Percentiles rank a stretch among this genome's conserved stretches.
phyloP scores from a whole-genome alignment of 2,888 invertebrate genomes.

The Alentia gelatinosa region DNA sequence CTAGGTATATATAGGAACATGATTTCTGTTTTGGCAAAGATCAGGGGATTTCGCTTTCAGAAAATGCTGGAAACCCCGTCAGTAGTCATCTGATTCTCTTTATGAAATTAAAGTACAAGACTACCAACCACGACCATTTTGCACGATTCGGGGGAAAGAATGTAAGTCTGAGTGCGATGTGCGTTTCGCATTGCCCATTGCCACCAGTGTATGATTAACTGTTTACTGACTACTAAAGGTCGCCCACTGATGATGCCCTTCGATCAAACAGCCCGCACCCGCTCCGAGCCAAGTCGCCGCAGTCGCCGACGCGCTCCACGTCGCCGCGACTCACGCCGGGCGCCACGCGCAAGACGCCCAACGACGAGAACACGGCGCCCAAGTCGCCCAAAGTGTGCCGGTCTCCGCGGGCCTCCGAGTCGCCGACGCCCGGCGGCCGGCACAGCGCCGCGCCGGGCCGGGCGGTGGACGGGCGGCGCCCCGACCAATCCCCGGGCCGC shows the following conservation, averaged over 20 bases:
- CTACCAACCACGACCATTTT: no score
- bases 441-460: neutral
- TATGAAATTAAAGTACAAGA: no score
- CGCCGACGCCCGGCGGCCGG: neutral
- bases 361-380: conserved; percentile 16
- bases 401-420: conserved; percentile 11
- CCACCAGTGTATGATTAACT: no score
- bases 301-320: neutral
- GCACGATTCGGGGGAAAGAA: no score
- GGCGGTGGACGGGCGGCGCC: neutral
- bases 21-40: no score
- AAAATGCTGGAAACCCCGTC: no score
- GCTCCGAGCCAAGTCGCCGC: neutral
- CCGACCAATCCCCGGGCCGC: conserved; percentile 30
- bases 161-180: no score
- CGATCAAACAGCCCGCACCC: neutral
- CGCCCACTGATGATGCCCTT: neutral
- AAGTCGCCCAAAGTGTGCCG: conserved; percentile 22
- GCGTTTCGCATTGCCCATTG: no score
- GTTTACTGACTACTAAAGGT: neutral
- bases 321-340: neutral
- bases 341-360: neutral
- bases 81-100: no score
- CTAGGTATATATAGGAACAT: no score
- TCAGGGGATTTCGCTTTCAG: no score